phyloP scores from a whole-genome alignment of 2,113 vertebrate species.

The Eulacestoma nigropectus region DNA sequence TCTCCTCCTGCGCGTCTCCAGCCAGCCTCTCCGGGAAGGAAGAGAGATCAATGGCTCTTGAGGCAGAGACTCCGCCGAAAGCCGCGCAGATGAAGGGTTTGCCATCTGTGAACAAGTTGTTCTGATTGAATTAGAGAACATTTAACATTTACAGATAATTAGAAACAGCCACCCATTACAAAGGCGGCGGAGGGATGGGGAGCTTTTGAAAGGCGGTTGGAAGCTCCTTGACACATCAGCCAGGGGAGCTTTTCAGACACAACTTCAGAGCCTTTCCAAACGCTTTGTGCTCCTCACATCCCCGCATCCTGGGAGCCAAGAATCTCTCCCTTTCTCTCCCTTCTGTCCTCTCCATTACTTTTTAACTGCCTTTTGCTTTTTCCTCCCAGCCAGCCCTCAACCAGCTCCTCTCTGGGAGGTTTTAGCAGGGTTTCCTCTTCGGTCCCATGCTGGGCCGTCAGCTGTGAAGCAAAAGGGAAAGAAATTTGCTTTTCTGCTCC shows the following conservation, averaged over 20 bases:
- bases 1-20: background rate
- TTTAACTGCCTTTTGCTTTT: background rate
- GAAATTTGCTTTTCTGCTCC: background rate
- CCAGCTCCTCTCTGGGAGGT: background rate
- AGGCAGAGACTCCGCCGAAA: background rate
- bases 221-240: conserved; percentile 50
- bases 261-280: conserved; percentile 34
- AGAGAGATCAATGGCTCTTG: background rate
- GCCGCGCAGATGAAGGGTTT: conserved; percentile 54
- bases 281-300: conserved; percentile 25
- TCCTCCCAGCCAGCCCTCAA: background rate
- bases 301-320: background rate
- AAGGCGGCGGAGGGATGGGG: background rate
- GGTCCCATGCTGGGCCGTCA: background rate
- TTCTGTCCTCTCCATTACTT: background rate
- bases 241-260: conserved; percentile 55
- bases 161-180: conserved; percentile 49
- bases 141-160: conserved; percentile 71
- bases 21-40: background rate
- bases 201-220: conserved; percentile 43
- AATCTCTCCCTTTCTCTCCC: background rate
- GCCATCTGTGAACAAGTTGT: conserved; percentile 63
- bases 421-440: background rate
- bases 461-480: background rate
- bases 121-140: conserved; percentile 58